Evolutionary conservation across 2,888 invertebrate species (phyloP).

Genomic region (Drosophila anomalipes): DNA sequence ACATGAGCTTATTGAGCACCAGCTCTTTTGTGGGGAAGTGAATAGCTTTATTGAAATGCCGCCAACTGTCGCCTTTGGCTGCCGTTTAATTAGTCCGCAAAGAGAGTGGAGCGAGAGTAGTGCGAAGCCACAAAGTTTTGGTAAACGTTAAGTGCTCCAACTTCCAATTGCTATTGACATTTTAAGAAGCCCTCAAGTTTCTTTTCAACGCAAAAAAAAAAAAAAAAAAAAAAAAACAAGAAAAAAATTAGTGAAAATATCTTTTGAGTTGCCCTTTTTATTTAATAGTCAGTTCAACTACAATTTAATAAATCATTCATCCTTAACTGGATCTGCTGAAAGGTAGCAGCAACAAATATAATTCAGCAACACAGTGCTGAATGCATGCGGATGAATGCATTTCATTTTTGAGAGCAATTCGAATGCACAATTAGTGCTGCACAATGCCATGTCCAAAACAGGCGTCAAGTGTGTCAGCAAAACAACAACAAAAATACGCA

Average conservation of each 20-base stretch:
- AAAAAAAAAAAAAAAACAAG: background rate
- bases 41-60: slow-evolving; percentile 55
- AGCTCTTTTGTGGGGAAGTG: slow-evolving; percentile 15
- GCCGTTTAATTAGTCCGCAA: slow-evolving; percentile 60
- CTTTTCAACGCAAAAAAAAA: too few species aligned
- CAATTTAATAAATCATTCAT: background rate
- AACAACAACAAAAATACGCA: slow-evolving; percentile 5
- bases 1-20: slow-evolving; percentile 6
- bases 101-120: slow-evolving; percentile 27
- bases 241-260: background rate
- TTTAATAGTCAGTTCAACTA: background rate
- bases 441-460: slow-evolving; percentile 45
- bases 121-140: slow-evolving; percentile 23
- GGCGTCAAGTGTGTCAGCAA: slow-evolving; percentile 36
- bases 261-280: background rate
- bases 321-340: background rate
- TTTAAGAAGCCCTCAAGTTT: too few species aligned
- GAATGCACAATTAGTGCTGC: slow-evolving; percentile 58
- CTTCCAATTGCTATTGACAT: too few species aligned
- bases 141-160: slow-evolving; percentile 5
- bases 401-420: slow-evolving; percentile 31
- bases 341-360: background rate
- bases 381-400: slow-evolving; percentile 23
- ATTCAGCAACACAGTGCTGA: background rate
- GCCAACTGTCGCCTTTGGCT: slow-evolving; percentile 36